Conservation (phyloP, 2,888 invertebrate species). For the Plagiodera versicolora region DNA sequence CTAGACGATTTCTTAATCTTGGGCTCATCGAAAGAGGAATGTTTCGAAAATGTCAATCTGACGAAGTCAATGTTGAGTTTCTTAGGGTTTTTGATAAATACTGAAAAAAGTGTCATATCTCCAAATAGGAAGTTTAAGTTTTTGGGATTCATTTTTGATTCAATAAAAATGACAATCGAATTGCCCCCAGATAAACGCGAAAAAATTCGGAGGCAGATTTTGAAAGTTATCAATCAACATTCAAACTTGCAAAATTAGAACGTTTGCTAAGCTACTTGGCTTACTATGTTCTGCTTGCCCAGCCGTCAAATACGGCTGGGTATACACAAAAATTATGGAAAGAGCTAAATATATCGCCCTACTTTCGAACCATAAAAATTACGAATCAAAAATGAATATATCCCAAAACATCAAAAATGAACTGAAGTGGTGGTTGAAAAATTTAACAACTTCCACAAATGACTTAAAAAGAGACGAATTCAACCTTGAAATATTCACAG, state of each 20-base stretch:
- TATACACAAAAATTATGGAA: conserved; percentile 16
- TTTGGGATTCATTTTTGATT: conserved; percentile 16
- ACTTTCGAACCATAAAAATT: neutral
- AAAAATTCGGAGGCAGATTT: neutral
- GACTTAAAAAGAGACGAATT: conserved; percentile 16
- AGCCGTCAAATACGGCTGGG: neutral
- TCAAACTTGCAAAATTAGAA: neutral
- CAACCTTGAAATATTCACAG: conserved; percentile 29
- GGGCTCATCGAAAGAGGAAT: conserved; percentile 5
- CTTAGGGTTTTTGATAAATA: conserved; percentile 20
- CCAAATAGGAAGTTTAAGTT: conserved; percentile 14
- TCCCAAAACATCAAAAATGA: conserved; percentile 14
- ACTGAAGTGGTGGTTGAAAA: conserved; percentile 31
- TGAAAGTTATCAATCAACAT: too few relatives aligned
- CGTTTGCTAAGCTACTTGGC: conserved; percentile 26
- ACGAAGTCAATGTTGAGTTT: neutral
- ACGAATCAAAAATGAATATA: conserved; percentile 13
- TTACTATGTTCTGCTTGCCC: conserved; percentile 3
- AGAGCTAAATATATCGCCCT: neutral
- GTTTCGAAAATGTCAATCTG: neutral
- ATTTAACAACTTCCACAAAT: conserved; percentile 15
- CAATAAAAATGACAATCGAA: neutral
- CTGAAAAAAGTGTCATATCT: conserved; percentile 15
- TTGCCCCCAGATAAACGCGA: conserved; percentile 14
- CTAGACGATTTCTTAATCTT: conserved; percentile 33